Conservation (phyloP, 2,888 invertebrate species). For the Galeopsomyia nigrocyanea region DNA sequence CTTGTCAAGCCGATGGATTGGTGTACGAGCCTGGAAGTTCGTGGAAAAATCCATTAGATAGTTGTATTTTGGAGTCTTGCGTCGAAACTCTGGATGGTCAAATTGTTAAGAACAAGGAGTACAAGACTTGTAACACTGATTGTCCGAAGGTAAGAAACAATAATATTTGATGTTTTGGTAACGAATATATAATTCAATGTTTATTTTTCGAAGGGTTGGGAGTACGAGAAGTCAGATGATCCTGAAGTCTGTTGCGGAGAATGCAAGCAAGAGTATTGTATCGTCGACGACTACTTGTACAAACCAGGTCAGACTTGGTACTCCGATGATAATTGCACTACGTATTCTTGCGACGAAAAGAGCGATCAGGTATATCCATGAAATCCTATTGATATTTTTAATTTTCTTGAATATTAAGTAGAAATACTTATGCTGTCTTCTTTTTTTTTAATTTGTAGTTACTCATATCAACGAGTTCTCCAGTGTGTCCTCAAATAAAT, state of each 20-base stretch:
- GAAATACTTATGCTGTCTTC: neutral
- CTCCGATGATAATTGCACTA: slow-evolving; percentile 77
- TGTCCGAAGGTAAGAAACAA: slow-evolving; percentile 65
- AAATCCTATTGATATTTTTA: neutral
- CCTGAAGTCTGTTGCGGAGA: slow-evolving; percentile 75
- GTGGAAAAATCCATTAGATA: slow-evolving; percentile 71
- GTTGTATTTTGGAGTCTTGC: slow-evolving; percentile 73
- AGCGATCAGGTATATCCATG: slow-evolving; percentile 49
- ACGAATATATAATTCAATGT: too few relatives aligned
- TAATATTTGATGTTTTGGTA: too few relatives aligned
- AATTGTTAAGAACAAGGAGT: slow-evolving; percentile 67
- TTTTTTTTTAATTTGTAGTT: slow-evolving; percentile 39
- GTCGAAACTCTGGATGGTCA: slow-evolving; percentile 67
- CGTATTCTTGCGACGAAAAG: slow-evolving; percentile 70
- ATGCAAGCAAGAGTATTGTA: slow-evolving; percentile 74
- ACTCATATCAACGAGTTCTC: slow-evolving; percentile 55
- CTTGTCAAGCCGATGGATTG: slow-evolving; percentile 72
- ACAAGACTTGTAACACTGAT: slow-evolving; percentile 69
- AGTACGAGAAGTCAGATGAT: slow-evolving; percentile 57
- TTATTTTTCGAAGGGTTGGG: slow-evolving; percentile 60
- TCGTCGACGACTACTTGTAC: slow-evolving; percentile 70
- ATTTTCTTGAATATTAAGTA: neutral
- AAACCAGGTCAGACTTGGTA: slow-evolving; percentile 74
- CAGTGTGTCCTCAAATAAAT: slow-evolving; percentile 76
- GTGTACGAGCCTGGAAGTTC: slow-evolving; percentile 68